A percentile compares a stretch with the other conserved stretches of the same genome.
Evolutionary conservation across 2,888 invertebrate species (phyloP).

Genomic region (Zygothrica quintamaculata): DNA sequence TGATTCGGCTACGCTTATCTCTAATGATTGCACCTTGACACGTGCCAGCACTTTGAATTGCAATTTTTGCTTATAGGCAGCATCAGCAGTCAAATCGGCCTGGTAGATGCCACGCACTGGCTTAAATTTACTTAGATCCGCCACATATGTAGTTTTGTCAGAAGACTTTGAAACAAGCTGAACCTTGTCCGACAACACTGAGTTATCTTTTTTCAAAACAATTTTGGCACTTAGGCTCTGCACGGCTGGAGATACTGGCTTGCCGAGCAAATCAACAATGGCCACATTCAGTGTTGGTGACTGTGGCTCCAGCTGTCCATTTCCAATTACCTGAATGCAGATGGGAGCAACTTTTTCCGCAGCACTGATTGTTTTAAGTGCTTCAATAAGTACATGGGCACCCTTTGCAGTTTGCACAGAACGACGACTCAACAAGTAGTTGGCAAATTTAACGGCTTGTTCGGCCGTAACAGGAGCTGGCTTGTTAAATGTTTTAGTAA

Average conservation of each 20-base stretch:
- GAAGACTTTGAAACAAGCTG: constrained; percentile 89
- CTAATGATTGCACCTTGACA: constrained; percentile 90
- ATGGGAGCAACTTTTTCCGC: constrained; percentile 92
- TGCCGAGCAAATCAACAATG: constrained; percentile 91
- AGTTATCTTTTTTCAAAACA: constrained; percentile 85
- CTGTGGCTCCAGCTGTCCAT: constrained; percentile 90
- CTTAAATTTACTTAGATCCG: constrained; percentile 91
- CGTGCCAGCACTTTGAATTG: constrained; percentile 90
- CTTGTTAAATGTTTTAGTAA: constrained; percentile 87
- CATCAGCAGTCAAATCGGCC: constrained; percentile 90
- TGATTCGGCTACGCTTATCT: constrained; percentile 94
- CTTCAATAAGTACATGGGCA: constrained; percentile 92
- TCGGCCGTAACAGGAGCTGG: constrained; percentile 89
- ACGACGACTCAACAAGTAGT: constrained; percentile 94
- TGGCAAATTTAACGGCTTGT: constrained; percentile 94
- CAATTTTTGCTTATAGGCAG: constrained; percentile 86
- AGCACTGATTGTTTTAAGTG: constrained; percentile 87
- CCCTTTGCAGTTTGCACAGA: constrained; percentile 95
- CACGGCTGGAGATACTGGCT: constrained; percentile 86
- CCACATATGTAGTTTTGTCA: constrained; percentile 89
- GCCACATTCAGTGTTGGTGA: constrained; percentile 90
- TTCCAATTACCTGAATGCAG: constrained; percentile 91
- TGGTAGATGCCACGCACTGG: constrained; percentile 94
- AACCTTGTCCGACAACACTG: constrained; percentile 86
- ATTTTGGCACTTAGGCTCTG: constrained; percentile 79